Evolutionary conservation across 2,113 vertebrate genomes (phyloP).

Genomic region (Callionymus lyra): DNA sequence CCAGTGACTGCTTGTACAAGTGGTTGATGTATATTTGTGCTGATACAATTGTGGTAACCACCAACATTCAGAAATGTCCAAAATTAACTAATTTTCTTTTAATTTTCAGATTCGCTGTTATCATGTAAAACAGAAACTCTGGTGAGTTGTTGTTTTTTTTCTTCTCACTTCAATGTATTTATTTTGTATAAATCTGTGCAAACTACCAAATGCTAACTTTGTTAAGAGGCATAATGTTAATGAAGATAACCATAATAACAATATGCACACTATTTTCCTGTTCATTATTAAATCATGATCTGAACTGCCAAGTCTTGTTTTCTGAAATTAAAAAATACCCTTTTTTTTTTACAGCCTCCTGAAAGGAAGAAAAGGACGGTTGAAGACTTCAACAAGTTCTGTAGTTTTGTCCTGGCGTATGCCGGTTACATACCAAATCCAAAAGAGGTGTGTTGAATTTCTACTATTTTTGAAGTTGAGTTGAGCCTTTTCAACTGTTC

Average conservation of each 20-base stretch:
- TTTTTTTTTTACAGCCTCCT: constrained; percentile 64
- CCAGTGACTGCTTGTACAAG: too few species aligned
- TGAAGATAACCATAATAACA: too few species aligned
- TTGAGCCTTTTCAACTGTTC: too few species aligned
- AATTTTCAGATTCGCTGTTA: constrained; percentile 66
- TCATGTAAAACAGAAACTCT: constrained; percentile 71
- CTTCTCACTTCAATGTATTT: too few species aligned
- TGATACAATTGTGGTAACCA: neutral
- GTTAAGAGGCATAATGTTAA: too few species aligned
- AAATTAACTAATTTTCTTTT: constrained; percentile 3
- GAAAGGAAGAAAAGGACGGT: constrained; percentile 82
- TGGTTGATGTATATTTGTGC: too few species aligned
- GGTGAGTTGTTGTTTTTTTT: constrained; percentile 48
- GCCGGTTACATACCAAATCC: constrained; percentile 82
- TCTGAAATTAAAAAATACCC: constrained; percentile 3
- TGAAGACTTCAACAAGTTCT: constrained; percentile 90
- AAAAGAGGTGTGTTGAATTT: constrained; percentile 80
- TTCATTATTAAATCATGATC: neutral
- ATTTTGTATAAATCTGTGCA: too few species aligned
- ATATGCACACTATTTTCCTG: neutral
- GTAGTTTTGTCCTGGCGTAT: constrained; percentile 83
- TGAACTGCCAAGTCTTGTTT: neutral
- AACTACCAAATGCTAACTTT: too few species aligned
- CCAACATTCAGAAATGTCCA: neutral
- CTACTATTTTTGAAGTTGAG: neutral